Evolutionary conservation across 1,140 invertebrate genomes (phyloP).

Genomic region (Anastrepha obliqua): DNA sequence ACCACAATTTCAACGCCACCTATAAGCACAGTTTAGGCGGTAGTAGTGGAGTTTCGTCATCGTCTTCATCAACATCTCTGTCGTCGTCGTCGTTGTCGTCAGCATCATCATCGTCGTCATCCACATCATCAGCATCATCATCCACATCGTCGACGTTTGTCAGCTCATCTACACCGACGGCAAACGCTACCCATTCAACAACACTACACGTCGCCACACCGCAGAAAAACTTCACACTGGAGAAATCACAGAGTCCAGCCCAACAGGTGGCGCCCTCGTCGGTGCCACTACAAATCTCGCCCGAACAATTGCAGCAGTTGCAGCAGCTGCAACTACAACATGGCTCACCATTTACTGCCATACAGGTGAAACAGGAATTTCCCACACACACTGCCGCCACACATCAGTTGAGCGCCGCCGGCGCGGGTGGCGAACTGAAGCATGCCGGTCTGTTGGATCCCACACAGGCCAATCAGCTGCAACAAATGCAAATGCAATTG

Average conservation of each 20-base stretch:
- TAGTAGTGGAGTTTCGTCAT: constrained; percentile 24
- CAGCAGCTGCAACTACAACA: constrained; percentile 68
- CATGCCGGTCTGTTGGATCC: constrained; percentile 73
- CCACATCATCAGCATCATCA: neutral
- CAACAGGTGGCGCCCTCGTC: constrained; percentile 71
- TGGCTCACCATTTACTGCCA: constrained; percentile 72
- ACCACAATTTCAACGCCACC: constrained; percentile 60
- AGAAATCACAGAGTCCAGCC: constrained; percentile 74
- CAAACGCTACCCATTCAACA: neutral
- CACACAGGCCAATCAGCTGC: constrained; percentile 74
- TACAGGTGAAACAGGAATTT: constrained; percentile 76
- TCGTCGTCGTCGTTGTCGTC: neutral
- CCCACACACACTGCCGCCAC: constrained; percentile 64
- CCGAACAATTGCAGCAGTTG: constrained; percentile 73
- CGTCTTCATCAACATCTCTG: constrained; percentile 2
- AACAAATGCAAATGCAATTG: constrained; percentile 75
- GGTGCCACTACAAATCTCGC: constrained; percentile 71
- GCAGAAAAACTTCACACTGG: constrained; percentile 64
- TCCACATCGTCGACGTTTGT: constrained; percentile 26
- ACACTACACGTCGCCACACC: constrained; percentile 54
- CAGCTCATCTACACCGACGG: constrained; percentile 3
- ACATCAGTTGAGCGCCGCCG: constrained; percentile 56
- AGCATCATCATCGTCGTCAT: constrained; percentile 1
- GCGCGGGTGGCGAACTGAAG: constrained; percentile 67
- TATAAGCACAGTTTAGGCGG: neutral